phyloP scores from a whole-genome alignment of 2,113 vertebrate genomes.

The Fregata magnificens region DNA sequence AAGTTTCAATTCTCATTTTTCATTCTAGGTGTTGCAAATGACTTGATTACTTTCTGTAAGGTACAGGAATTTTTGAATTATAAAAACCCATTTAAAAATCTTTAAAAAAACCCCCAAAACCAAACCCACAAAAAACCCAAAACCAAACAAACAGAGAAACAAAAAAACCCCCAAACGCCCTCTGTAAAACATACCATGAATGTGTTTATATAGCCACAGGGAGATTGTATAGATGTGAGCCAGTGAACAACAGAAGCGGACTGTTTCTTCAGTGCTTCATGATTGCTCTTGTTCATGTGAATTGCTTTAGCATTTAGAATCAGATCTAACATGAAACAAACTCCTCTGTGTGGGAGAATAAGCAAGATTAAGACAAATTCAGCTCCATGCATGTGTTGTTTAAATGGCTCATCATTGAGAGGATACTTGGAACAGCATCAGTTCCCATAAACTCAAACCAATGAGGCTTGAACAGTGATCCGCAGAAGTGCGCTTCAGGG shows the following conservation, averaged over 20 bases:
- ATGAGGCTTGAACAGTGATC: slow-evolving; percentile 34
- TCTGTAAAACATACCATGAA: fast-evolving
- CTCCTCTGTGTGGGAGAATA: slow-evolving; percentile 17
- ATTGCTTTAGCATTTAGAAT: not conserved
- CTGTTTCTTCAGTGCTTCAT: not conserved
- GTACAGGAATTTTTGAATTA: not conserved
- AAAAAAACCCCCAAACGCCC: fast-evolving
- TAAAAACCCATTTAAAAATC: not conserved
- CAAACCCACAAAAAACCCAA: not conserved
- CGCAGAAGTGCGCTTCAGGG: not conserved
- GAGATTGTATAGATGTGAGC: not conserved
- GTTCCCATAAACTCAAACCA: slow-evolving; percentile 31
- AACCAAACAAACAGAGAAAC: not conserved
- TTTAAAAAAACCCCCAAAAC: not conserved
- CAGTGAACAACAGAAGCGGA: not conserved
- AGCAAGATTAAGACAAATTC: slow-evolving; percentile 29
- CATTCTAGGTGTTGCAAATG: not conserved
- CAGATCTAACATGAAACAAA: not conserved
- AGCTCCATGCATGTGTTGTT: slow-evolving; percentile 8
- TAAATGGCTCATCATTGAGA: not conserved
- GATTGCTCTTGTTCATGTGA: not conserved
- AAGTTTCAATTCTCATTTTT: not conserved
- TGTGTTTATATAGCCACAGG: not conserved
- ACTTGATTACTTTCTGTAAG: not conserved
- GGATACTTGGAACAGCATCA: slow-evolving; percentile 16